These are phyloP conservation scores for Myotis myotis DNA, from an alignment of 2,797 vertebrate species.

Conservation along the genomic window DNA sequence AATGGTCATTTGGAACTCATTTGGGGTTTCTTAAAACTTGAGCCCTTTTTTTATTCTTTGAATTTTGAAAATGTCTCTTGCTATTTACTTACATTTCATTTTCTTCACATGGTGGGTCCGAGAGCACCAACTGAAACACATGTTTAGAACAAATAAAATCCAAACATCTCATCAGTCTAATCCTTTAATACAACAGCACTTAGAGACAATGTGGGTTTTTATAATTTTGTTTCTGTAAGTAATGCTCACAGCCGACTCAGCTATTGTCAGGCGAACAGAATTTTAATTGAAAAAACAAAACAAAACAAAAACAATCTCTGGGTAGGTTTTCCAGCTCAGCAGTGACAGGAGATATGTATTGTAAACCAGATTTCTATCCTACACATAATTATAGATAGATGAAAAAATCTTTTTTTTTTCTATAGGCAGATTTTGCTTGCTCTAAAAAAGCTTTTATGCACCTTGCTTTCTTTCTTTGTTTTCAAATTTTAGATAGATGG, in stretches of 20 bases:
- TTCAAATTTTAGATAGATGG: slow-evolving; percentile 18
- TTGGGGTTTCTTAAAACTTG: background rate
- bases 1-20: slow-evolving; percentile 2
- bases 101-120: slow-evolving; percentile 70
- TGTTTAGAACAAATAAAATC: slow-evolving; percentile 72
- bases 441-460: background rate
- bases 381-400: background rate
- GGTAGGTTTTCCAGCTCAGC: slow-evolving; percentile 22
- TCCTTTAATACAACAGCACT: slow-evolving; percentile 15
- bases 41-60: slow-evolving; percentile 28
- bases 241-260: slow-evolving; percentile 30
- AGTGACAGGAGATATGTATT: background rate
- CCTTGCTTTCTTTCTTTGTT: slow-evolving; percentile 16
- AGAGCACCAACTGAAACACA: slow-evolving; percentile 83
- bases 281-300: slow-evolving; percentile 57
- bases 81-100: slow-evolving; percentile 81
- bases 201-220: slow-evolving; percentile 21
- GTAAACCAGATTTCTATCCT: background rate
- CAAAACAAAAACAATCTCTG: background rate
- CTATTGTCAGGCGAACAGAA: slow-evolving; percentile 12
- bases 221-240: slow-evolving; percentile 59
- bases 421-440: background rate
- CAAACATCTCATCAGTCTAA: slow-evolving; percentile 35
- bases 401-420: background rate
- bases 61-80: slow-evolving; percentile 32